A percentile compares a stretch with the other conserved stretches of the same genome.
These are phyloP conservation scores for Agelas oroides DNA, from an alignment of 37 sponge, comb jelly and placozoan genomes.

Conservation along the genomic window DNA sequence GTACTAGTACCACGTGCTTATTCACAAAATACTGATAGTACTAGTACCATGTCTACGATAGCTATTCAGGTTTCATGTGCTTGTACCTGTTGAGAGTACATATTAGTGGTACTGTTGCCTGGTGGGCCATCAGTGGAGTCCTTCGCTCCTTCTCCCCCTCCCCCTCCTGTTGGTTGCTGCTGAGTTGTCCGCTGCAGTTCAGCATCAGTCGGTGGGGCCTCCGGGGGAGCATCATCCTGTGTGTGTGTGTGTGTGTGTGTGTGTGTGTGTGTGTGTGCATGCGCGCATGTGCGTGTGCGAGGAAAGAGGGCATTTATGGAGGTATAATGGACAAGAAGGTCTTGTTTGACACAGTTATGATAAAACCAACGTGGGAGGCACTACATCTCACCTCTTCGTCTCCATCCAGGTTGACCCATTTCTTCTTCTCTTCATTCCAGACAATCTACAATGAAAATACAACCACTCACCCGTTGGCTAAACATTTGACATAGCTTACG, in stretches of 20 bases:
- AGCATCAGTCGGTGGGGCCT: slow-evolving; percentile 40
- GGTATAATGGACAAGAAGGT: no score
- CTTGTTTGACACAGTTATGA: no score
- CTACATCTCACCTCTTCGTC: slow-evolving; percentile 52
- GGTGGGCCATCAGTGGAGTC: background rate
- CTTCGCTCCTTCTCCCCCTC: background rate
- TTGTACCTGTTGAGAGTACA: slow-evolving; percentile 1
- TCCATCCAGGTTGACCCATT: slow-evolving; percentile 66
- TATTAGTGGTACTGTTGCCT: background rate
- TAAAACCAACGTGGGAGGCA: no score
- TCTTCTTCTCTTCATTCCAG: slow-evolving; percentile 67
- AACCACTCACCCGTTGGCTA: no score
- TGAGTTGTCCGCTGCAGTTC: background rate
- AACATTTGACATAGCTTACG: no score
- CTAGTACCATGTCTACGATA: no score
- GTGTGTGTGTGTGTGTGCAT: background rate
- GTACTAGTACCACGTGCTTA: background rate
- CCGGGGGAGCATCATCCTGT: slow-evolving; percentile 2
- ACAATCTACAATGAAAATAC: slow-evolving; percentile 48
- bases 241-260: background rate
- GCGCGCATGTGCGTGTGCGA: background rate
- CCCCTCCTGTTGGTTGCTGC: background rate
- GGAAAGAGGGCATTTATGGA: background rate
- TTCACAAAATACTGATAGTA: no score
- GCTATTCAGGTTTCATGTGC: background rate